Evolutionary conservation across 2,888 invertebrate genomes (phyloP).

Genomic region (Pollenia labialis): DNA sequence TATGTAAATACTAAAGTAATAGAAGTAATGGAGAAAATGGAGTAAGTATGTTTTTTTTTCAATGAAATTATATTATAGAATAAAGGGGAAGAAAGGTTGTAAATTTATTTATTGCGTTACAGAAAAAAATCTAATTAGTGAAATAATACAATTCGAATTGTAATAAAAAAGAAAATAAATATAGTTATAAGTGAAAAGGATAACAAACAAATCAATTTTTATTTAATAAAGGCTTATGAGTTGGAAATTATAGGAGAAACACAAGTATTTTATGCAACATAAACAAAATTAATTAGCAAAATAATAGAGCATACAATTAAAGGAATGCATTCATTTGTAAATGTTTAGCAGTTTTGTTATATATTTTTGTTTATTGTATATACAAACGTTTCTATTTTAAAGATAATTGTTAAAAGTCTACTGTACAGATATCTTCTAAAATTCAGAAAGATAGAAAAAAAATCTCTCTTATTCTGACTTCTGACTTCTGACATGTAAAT

Average conservation of each 20-base stretch:
- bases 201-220: slow-evolving; percentile 38
- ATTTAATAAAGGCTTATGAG: slow-evolving; percentile 48
- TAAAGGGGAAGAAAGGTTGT: slow-evolving; percentile 24
- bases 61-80: slow-evolving; percentile 15
- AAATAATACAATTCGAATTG: slow-evolving; percentile 48
- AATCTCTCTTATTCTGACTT: too few relatives aligned
- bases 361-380: background rate
- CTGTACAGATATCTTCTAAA: too few relatives aligned
- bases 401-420: background rate
- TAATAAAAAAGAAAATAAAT: background rate
- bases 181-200: slow-evolving; percentile 6
- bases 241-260: slow-evolving; percentile 36
- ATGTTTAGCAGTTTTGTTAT: background rate
- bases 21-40: slow-evolving; percentile 23
- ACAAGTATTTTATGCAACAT: slow-evolving; percentile 65
- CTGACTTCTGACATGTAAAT: too few relatives aligned
- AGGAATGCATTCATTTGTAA: slow-evolving; percentile 65
- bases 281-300: slow-evolving; percentile 70
- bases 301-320: slow-evolving; percentile 68
- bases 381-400: background rate
- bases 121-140: slow-evolving; percentile 52
- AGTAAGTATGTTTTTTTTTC: background rate
- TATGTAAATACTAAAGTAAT: slow-evolving; percentile 29
- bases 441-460: too few relatives aligned
- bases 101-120: slow-evolving; percentile 22